These are phyloP conservation scores for Epinephelus cyanopodus DNA, from an alignment of 2,113 vertebrate genomes.

Conservation along the genomic window DNA sequence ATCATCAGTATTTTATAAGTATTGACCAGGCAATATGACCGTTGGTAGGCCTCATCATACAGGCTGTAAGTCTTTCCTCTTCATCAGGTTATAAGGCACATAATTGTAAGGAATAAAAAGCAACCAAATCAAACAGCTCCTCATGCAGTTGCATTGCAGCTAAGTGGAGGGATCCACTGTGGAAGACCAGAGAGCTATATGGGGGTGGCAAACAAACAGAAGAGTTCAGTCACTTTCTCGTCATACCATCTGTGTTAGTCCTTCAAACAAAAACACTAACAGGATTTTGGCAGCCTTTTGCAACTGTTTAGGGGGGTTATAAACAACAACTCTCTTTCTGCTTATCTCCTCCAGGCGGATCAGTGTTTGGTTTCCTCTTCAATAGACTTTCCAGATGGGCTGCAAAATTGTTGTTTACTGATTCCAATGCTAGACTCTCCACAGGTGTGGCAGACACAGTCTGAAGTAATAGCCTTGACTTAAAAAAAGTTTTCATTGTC, in stretches of 20 bases:
- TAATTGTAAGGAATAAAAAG: neutral
- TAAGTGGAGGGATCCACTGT: neutral
- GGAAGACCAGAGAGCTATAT: neutral
- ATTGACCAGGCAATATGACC: neutral
- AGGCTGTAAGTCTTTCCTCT: neutral
- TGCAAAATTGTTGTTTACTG: neutral
- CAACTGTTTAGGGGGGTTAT: constrained; percentile 11
- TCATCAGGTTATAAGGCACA: no score
- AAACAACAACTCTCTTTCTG: constrained; percentile 26
- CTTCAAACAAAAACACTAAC: constrained; percentile 14
- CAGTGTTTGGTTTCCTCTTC: neutral
- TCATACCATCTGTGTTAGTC: constrained; percentile 34
- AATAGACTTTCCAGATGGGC: neutral
- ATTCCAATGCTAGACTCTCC: neutral
- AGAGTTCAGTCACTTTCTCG: neutral
- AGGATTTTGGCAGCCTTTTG: neutral
- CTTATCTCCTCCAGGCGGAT: constrained; percentile 6
- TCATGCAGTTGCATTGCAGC: neutral
- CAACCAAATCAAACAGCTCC: neutral
- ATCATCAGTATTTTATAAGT: neutral
- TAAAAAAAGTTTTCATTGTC: neutral
- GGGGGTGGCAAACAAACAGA: constrained; percentile 29
- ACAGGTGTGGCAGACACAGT: neutral
- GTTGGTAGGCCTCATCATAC: neutral
- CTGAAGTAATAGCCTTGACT: neutral